Evolutionary conservation across 2,113 vertebrate genomes (phyloP).

Genomic region (Phaethon lepturus): DNA sequence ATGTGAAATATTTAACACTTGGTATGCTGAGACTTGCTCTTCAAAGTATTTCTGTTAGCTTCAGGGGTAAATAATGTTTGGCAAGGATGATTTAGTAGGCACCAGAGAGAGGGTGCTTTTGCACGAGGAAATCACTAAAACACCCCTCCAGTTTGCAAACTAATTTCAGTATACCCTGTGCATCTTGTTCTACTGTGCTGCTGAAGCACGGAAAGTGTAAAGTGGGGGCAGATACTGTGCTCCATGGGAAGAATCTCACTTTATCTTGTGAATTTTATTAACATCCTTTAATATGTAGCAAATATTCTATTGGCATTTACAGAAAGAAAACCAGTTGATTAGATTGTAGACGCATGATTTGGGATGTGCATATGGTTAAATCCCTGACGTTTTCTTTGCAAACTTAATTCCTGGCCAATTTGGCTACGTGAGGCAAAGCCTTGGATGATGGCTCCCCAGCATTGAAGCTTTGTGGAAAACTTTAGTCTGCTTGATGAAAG

Average conservation of each 20-base stretch:
- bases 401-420: constrained; percentile 20
- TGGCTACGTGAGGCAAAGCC: neutral
- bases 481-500: constrained; percentile 16
- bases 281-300: neutral
- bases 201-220: neutral
- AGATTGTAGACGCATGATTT: neutral
- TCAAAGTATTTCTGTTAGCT: constrained; percentile 60
- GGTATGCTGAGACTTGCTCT: constrained; percentile 63
- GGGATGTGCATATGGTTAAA: neutral
- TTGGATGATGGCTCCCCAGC: neutral
- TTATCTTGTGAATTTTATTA: neutral
- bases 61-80: constrained; percentile 63
- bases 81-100: constrained; percentile 37
- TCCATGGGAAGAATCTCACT: neutral
- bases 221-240: neutral
- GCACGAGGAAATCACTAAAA: constrained; percentile 6
- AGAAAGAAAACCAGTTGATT: neutral
- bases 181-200: neutral
- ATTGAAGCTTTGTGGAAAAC: constrained; percentile 29
- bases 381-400: constrained; percentile 12
- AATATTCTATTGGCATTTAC: constrained; percentile 6
- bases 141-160: neutral
- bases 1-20: constrained; percentile 65
- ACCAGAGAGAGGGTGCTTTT: constrained; percentile 12
- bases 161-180: neutral